phyloP scores from a whole-genome alignment of 2,797 vertebrate species.

The Denticeps clupeoides region DNA sequence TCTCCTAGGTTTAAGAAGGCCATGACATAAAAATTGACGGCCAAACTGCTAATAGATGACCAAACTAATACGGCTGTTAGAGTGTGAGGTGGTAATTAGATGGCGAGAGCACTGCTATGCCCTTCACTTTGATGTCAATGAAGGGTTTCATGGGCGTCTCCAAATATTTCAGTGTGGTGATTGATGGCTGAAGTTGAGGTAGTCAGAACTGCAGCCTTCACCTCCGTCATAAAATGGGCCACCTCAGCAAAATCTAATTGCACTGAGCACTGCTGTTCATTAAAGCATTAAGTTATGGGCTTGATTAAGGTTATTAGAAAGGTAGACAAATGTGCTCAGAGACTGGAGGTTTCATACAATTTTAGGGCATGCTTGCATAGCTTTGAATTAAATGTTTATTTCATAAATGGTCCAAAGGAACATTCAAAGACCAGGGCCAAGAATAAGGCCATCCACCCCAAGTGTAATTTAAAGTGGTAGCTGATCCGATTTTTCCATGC shows the following conservation, averaged over 20 bases:
- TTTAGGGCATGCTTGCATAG: constrained; percentile 22
- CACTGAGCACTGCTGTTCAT: constrained; percentile 49
- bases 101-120: constrained; percentile 7
- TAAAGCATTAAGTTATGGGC: constrained; percentile 56
- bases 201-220: constrained; percentile 49
- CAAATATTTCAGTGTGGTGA: constrained; percentile 53
- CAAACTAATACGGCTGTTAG: not conserved
- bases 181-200: constrained; percentile 48
- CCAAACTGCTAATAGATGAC: too few species aligned
- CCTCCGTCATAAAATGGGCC: constrained; percentile 52
- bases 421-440: not conserved
- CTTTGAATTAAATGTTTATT: constrained; percentile 17
- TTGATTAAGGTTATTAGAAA: constrained; percentile 60
- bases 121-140: constrained; percentile 47
- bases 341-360: constrained; percentile 17
- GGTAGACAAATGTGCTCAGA: constrained; percentile 19
- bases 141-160: constrained; percentile 42
- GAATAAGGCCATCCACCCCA: not conserved
- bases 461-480: not conserved
- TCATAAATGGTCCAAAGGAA: constrained; percentile 4
- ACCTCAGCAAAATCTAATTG: constrained; percentile 63
- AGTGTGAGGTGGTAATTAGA: not conserved
- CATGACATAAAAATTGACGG: too few species aligned
- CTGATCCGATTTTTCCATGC: not conserved
- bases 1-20: too few species aligned